These are phyloP conservation scores for Holocentrus rufus DNA, from an alignment of 2,797 vertebrate genomes.

Conservation along the genomic window DNA sequence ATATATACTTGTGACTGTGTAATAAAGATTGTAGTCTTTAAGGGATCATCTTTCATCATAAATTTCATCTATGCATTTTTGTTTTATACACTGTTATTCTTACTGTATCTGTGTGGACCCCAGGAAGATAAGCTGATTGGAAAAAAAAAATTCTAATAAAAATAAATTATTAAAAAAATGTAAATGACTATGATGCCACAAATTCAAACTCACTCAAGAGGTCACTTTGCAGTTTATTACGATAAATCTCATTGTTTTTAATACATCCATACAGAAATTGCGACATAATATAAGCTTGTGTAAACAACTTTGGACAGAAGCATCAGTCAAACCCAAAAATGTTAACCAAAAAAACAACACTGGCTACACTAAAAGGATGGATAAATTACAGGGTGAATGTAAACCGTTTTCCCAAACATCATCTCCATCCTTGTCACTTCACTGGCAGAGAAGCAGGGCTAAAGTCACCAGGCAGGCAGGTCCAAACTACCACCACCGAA, in stretches of 20 bases:
- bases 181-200: conserved; percentile 28
- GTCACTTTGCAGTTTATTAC: conserved; percentile 83
- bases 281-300: conserved; percentile 74
- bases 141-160: too few relatives aligned
- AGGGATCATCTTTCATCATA: too few relatives aligned
- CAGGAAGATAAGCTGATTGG: too few relatives aligned
- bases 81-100: too few relatives aligned
- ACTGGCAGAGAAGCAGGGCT: conserved; percentile 65
- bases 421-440: conserved; percentile 54
- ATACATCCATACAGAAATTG: conserved; percentile 79
- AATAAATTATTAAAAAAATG: too few relatives aligned
- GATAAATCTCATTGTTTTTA: conserved; percentile 77
- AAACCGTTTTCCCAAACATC: conserved; percentile 58
- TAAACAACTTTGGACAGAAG: conserved; percentile 78
- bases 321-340: conserved; percentile 60
- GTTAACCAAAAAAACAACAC: conserved; percentile 67
- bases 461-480: conserved; percentile 52
- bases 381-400: conserved; percentile 71
- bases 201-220: conserved; percentile 66
- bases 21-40: too few relatives aligned
- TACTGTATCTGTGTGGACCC: too few relatives aligned
- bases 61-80: too few relatives aligned
- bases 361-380: conserved; percentile 63
- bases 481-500: conserved; percentile 21
- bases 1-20: not conserved